Evolutionary conservation across 2,888 invertebrate species (phyloP), one percentile per base, ranked within the genome.

Genomic region (Salpingus planirostris): DNA sequence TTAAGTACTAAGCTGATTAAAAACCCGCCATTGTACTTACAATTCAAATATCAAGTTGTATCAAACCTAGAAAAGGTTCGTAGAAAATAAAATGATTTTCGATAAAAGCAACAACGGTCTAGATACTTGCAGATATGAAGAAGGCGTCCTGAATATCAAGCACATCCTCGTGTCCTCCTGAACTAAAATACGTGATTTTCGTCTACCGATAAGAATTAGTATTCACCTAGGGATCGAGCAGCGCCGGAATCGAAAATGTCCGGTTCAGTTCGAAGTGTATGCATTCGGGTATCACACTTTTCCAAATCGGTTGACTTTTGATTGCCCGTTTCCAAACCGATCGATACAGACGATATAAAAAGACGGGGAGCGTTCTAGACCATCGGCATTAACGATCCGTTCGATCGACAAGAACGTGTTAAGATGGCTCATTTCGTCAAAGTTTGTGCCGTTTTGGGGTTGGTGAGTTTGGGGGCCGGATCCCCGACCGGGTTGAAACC

Each of bases 401-500:
- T n/a, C n/a, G n/a, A n/a, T n/a, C n/a, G n/a, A n/a, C n/a, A n/a
- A n/a, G n/a, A n/a, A n/a, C n/a, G n/a, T n/a, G n/a, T n/a, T n/a
- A n/a, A n/a, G n/a, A n/a, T n/a, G n/a, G n/a, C n/a, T n/a, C n/a
- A n/a, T n/a, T n/a, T n/a, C n/a, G n/a, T 40, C 29, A 50, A 50
- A 50, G 42, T 50, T 27, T 48, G 46, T 40, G 35, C 47, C 26
- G 35, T 70, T 53, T 55, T 71, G 59, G 69, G 62, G 55, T 48
- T 71, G 40, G 54, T 70, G 43, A 67, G 69, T 37, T 44, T 53
- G 11, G 59, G 76, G 46, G 71, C 70, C 36, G 66, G 68, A 38
- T 74, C 76, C 15, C 76, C 76, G 71, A 80, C 38, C 5, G n/a
- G 36, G 10, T 21, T 75, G 24, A 75, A 78, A 54, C 68, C 73